phyloP scores from a whole-genome alignment of 1,140 invertebrate genomes.

The Glossosoma conforme region DNA sequence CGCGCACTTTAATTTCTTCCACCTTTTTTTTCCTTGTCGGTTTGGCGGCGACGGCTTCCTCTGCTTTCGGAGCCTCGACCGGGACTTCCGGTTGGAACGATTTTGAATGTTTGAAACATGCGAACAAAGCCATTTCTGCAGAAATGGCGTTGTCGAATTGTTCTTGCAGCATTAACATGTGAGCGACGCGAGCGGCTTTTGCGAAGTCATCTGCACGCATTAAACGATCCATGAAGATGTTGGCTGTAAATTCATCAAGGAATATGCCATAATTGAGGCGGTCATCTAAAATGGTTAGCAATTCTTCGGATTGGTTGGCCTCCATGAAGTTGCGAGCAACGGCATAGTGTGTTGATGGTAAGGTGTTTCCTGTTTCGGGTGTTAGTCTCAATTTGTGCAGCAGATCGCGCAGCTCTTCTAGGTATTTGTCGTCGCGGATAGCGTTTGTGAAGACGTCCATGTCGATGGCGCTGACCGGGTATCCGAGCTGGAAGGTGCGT shows the following conservation, averaged over 20 bases:
- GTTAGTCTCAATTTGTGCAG: slow-evolving; percentile 66
- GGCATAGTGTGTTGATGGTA: slow-evolving; percentile 79
- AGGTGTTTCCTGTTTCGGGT: slow-evolving; percentile 59
- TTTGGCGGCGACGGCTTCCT: slow-evolving; percentile 39
- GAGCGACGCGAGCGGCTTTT: slow-evolving; percentile 71
- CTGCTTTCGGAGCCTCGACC: slow-evolving; percentile 38
- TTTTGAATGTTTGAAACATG: slow-evolving; percentile 70
- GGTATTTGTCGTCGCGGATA: slow-evolving; percentile 44
- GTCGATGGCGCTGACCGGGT: slow-evolving; percentile 62
- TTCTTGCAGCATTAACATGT: slow-evolving; percentile 84
- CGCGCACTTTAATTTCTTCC: slow-evolving; percentile 72
- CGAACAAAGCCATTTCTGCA: slow-evolving; percentile 64
- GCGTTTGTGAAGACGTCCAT: slow-evolving; percentile 70
- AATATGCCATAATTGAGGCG: slow-evolving; percentile 87
- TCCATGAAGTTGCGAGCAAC: slow-evolving; percentile 65
- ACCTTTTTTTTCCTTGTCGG: slow-evolving; percentile 41
- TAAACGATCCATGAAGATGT: slow-evolving; percentile 78
- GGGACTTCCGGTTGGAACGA: slow-evolving; percentile 46
- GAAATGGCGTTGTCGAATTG: slow-evolving; percentile 70
- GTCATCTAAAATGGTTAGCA: slow-evolving; percentile 71
- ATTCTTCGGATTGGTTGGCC: slow-evolving; percentile 52
- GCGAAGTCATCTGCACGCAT: slow-evolving; percentile 63
- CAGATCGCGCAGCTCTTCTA: slow-evolving; percentile 66
- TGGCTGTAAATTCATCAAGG: slow-evolving; percentile 71
- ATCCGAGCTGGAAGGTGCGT: slow-evolving; percentile 49